Evolutionary conservation across 1,140 invertebrate species (phyloP).

Genomic region (Hetaerina americana): DNA sequence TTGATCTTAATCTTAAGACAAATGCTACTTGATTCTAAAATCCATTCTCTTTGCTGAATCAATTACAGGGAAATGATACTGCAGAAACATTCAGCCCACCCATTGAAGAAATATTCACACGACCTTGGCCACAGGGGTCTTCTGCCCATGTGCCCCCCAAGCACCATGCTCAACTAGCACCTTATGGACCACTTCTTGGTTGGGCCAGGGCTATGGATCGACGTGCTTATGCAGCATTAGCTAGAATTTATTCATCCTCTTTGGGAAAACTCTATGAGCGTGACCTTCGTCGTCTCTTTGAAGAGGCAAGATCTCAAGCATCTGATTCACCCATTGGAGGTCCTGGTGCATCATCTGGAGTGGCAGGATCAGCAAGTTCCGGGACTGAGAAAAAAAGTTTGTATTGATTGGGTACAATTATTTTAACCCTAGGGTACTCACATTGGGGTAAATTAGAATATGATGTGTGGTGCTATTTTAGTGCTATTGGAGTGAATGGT

Average conservation of each 20-base stretch:
- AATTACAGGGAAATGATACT: conserved; percentile 47
- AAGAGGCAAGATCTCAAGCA: conserved; percentile 45
- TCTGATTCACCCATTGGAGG: conserved; percentile 1
- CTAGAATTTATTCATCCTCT: conserved; percentile 63
- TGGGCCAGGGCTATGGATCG: conserved; percentile 78
- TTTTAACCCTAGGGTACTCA: no score
- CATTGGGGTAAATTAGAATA: no score
- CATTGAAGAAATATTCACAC: conserved; percentile 18
- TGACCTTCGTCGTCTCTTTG: conserved; percentile 67
- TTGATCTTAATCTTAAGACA: no score
- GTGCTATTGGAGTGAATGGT: no score
- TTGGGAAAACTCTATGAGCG: conserved; percentile 73
- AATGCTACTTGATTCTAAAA: no score
- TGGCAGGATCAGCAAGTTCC: neutral
- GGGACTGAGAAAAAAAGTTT: conserved; percentile 11
- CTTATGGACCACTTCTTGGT: conserved; percentile 81
- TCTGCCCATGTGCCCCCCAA: neutral
- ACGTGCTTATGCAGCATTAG: conserved; percentile 63
- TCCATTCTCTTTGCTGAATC: no score
- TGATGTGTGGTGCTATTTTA: no score
- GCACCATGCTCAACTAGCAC: conserved; percentile 16
- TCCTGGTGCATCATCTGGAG: neutral
- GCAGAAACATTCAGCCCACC: conserved; percentile 39
- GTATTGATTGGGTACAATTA: no score
- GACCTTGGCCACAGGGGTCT: neutral